Evolutionary conservation across 1,140 invertebrate genomes (phyloP), one percentile per base, ranked within the genome.

Genomic region (Drosophila burlai): DNA sequence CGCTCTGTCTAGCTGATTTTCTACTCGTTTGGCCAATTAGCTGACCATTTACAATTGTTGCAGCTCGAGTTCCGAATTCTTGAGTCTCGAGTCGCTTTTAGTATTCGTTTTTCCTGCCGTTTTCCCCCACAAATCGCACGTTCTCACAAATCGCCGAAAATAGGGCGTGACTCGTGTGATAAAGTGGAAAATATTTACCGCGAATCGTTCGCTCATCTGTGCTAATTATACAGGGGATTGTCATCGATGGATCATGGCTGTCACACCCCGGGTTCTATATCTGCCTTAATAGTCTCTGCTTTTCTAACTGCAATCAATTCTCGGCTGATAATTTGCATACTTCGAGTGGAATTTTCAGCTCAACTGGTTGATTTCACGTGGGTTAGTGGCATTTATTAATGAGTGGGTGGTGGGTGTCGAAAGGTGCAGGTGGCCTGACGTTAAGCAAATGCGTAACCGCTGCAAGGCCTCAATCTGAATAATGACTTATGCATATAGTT

Each of bases 21-120:
- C 67, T 42, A 72, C 75, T 82, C 65, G 83, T 66, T 86, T 73
- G 68, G 59, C 76, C 74, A 90, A 81, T 84, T 83, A 89, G 77
- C 80, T 80, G 43, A 45, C 45, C 43, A 64, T 49, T 77, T 61
- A 65, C 47, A 76, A 77, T 50, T 59, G 34, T 57, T 24, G 24
- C 49, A 38, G 24, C 45, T 72, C 36, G 43, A 57, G 40, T 80
- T 49, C 42, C 26, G 29, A 69, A 66, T 64, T 65, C 47, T 66
- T 13, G 15, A 3, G 61, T 29, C 16, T 40, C 21, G 5, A 7
- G 29, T 34, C 3, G 31, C 50, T 52, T 18, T 26, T 38, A 24
- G 24, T 18, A 55, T 62, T 63, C 34, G 38, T 50, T 72, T 59
- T 60, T 50, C 54, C 38, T 29, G 15, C 16, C 18, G 26, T 36